Evolutionary conservation across 2,888 invertebrate genomes (phyloP), one percentile per base, ranked within the genome.

Genomic region (Euzophera pinguis): DNA sequence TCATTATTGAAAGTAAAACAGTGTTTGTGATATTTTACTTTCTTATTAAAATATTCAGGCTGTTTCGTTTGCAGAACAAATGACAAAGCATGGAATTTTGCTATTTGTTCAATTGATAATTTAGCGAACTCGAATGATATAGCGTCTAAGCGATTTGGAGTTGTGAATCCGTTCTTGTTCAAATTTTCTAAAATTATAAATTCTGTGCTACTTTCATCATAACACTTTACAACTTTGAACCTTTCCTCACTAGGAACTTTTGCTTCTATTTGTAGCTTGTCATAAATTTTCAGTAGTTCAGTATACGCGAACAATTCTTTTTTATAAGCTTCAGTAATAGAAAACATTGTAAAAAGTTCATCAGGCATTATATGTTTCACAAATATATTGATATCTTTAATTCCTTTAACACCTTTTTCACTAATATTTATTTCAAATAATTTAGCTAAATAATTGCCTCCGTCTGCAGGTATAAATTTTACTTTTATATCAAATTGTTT

Each of bases 361-460:
- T 53, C 54, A 3, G 62, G 50, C 1, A 67, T 53, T 4, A 62
- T 63, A n/a, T 68, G 63, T 55, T 81, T 81, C 9, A 79, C 52
- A 35, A 80, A 79, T 7, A 80, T 53, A 50, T 76, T 61, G 0
- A 62, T 65, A 57, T 70, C 68, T 53, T 73, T 73, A 0, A 55
- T 48, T 0, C 59, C 68, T 3, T 58, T 42, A 6, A 43, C 42
- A 0, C 71, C 71, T 59, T 58, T 47, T 0, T 74, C 78, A 56
- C 63, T 61, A 9, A 81, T 61, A 14, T 69, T 59, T 1, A 73
- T 58, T 61, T 71, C 67, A 27, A 61, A 67, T 6, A 75, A 53
- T 0, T 56, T 55, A 1, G 49, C 53, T 10, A 81, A 58, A 50
- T 70, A 83, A 55, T 72, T 81, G 0, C 73, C 78, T 10, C 83